Evolutionary conservation across 2,797 vertebrate genomes (phyloP), one percentile per base, ranked within the genome.

Genomic region (Platalea minor): DNA sequence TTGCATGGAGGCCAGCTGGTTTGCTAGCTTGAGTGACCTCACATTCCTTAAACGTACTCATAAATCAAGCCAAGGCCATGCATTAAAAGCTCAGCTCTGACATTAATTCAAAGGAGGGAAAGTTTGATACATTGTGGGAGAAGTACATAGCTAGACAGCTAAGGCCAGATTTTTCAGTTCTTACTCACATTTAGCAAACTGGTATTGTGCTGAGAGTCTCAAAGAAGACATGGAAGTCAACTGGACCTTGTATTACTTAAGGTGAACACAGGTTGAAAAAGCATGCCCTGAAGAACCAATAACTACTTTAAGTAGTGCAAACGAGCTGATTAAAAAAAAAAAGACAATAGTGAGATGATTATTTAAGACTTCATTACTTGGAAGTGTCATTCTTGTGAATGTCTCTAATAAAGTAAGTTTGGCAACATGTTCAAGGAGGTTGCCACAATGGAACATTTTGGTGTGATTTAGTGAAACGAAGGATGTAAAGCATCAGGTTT

Each of bases 1-100:
- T 91, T 97, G 84, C 92, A 78, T 70, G 37, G 83, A 96, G 97
- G 93, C 95, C 97, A 97, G 96, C 95, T 97, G 94, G 89, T 97
- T 96, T 96, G 91, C 91, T 97, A 90, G 92, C 96, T 96, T 95
- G 88, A 95, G 75, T 97, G 97, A 98, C 97, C 97, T 98, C 95
- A 96, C 97, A 97, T 97, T 98, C 97, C 96, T 97, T 94, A 95
- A 97, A 97, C 73, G 94, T 97, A 90, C 85, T 96, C 96, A 93
- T 97, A 97, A 98, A 98, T 98, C 97, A 98, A 96, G 90, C 35
- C 92, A 92, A 96, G 93, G 89, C 82, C 82, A 31, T 85, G 70
- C 59, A 31, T 90, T 95, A 88, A 74, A 89, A 96, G 26, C 73
- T 88, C 54, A 69, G 28, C 37, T 96, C 48, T 95, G 73, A 90